Base-by-base conservation (phyloP, 2,113 vertebrate genomes). In the Propithecus coquereli region DNA sequence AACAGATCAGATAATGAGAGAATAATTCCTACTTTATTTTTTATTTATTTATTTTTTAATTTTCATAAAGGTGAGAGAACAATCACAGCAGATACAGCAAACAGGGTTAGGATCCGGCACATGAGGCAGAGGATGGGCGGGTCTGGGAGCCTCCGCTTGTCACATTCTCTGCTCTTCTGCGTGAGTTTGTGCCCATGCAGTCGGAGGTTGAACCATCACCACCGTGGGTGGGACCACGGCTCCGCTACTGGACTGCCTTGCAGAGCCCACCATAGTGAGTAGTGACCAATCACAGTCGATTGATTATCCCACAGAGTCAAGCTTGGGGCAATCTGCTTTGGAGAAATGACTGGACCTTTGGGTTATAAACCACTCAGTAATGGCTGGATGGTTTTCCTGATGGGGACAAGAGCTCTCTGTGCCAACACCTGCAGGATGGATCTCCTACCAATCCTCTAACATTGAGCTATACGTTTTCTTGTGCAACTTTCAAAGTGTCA, bases 341-440 rank as follows among this genome's bases (percentile, higher is more conserved):
- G 16, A 59, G 34, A 70, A 77, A 63, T 32, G 25, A 27, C 5
- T 16, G 18, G 20, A 83, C 23, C 9, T 8, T 2, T 1, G 54
- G 25, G 45, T 61, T 54, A 12, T 0, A 2, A 54, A 32, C 43
- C 61, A 84, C 32, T 80, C 25, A 16, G 16, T 17, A n/a, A n/a
- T 2, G 6, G 32, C 50, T 1, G 9, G 30, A 14, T 25, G 18
- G 11, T 0, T 4, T 2, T 8, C 40, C 74, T 43, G 8, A 8
- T 0, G 2, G 34, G 25, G 40, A 74, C 3, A 12, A 7, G 1
- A 5, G 50, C 23, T 43, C 32, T n/a, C 43, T 54, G 11, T 40
- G 54, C 54, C 32, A 17, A 10, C 3, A 32, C 6, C 16, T 50
- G 27, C 20, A 2, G 3, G 23, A 25, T 18, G n/a, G 25, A 11